Evolutionary conservation across 2,113 vertebrate genomes (phyloP), one percentile per base, ranked within the genome.

Genomic region (Eulemur rufifrons): DNA sequence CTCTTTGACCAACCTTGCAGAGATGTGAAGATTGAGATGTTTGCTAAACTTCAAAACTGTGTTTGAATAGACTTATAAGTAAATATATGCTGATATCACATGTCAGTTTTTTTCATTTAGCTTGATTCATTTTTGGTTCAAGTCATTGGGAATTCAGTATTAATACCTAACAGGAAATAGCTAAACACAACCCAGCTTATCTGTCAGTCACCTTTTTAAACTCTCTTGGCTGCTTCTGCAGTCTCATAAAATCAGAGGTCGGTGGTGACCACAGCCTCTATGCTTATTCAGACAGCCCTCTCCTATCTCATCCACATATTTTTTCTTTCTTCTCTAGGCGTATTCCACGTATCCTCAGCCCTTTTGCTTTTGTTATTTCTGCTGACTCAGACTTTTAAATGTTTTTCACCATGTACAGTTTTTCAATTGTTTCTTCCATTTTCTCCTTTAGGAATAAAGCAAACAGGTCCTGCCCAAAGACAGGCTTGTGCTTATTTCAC

Each of bases 121-220:
- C 29, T 89, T 71, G 6, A 68, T 94, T 95, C 50, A 59, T 45
- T 89, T 94, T 89, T 88, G 64, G 63, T 90, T 83, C 61, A 85
- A 34, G 47, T 92, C 80, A 52, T 12, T 97, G 89, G 68, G 42
- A 95, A 73, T 82, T 64, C 39, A 74, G n/a, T 80, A 94, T 54
- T 91, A 42, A 74, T 54, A 45, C 77, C 64, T 81, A 76, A 91
- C 5, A 66, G 63, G 32, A 95, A 95, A 69, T 42, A 83, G 64
- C 56, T 52, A 89, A 95, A 39, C 32, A 74, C 59, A 82, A 61
- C 20, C 42, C 69, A 85, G 15, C 15, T 54, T 54, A 34, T 42
- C n/a, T 54, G 61, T 52, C 45, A 50, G 76, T 54, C 56, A 42
- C 42, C 78, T 77, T 86, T 87, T 64, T 0, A 12, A 88, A 73